Evolutionary conservation across 2,113 vertebrate genomes (phyloP), one percentile per base, ranked within the genome.

Genomic region (Scartelaos histophorus): DNA sequence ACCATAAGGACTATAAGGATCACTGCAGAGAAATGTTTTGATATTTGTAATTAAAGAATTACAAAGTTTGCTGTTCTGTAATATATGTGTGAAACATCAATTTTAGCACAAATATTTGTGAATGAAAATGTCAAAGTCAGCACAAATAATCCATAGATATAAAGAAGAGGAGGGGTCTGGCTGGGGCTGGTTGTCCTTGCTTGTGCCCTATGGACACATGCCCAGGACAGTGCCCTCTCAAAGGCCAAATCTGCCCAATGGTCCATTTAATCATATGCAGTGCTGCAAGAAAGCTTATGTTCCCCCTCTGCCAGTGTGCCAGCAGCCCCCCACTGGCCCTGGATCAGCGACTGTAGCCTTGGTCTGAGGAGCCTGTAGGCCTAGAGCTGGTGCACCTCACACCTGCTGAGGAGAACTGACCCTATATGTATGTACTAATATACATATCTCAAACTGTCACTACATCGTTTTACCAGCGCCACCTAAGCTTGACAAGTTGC

Each of bases 181-280:
- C 90, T 90, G 47, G 67, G 80, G 68, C 67, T 81, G 57, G 45
- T 76, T 91, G 92, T 82, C 91, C 92, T 93, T 93, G 92, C 67
- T 81, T 65, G 53, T 88, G 90, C 84, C 88, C 90, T 88, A 85
- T 91, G 88, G 91, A 90, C 81, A 64, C 70, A 78, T 91, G 88
- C 91, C 89, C 88, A 87, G 85, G 90, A 87, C 87, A 82, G 45
- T 75, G 75, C 73, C 84, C 80, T 88, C 77, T 85, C 87, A 69
- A 66, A 75, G 86, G 91, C 92, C 91, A 90, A 61, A 91, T 87
- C 87, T 93, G 87, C 91, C 87, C 93, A 93, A 91, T 92, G 91
- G 89, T 89, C 90, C 93, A 92, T 90, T 85, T 92, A 93, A 93
- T 93, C 88, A 92, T 91, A 93, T 93, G 91, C 93, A 92, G 91